Base-by-base conservation (phyloP, 1,140 invertebrate genomes). In the Liolophura sinensis region DNA sequence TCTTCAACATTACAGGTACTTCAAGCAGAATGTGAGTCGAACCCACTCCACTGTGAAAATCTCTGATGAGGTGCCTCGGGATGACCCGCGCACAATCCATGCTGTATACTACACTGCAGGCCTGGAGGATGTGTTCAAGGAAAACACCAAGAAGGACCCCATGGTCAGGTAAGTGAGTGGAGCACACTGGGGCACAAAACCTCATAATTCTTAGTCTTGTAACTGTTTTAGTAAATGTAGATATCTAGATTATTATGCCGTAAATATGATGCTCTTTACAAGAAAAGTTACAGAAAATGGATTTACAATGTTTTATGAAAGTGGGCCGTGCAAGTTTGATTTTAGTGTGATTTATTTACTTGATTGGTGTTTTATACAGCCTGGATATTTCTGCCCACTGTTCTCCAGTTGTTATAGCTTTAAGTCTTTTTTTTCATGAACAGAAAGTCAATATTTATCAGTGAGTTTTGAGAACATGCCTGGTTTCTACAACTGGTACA, bases 41-140 rank as follows among this genome's bases (percentile, higher is more conserved):
- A 70, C 74, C 6, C 70, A 77, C 24, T 84, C 82, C 1, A 82
- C 84, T 25, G 78, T 86, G 20, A 86, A 86, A 70, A 85, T 86
- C 48, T 79, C 84, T 15, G 85, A 86, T 71, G 84, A 86, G 64
- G 84, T 86, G 24, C 85, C 85, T 0, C 67, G 85, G 55, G 76
- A 82, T 65, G 78, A 82, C 54, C 58, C 63, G 49, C 67, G 60
- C 31, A 82, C 81, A 14, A 82, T 86, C 40, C 73, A 81, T 49
- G 77, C 82, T 24, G 79, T 85, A 0, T 68, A 76, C 27, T 84
- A 80, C 66, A 84, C 84, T 46, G 68, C 74, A 27, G 73, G 70
- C 22, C 71, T 86, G 27, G 82, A 85, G 31, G 68, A 78, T 15
- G 67, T 80, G 0, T 85, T 86, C 59, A 78, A 78, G 58, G 51